A percentile compares a stretch with the other conserved stretches of the same genome.
Evolutionary conservation across 2,113 vertebrate species (phyloP).

Genomic region (Callocephalon fimbriatum): DNA sequence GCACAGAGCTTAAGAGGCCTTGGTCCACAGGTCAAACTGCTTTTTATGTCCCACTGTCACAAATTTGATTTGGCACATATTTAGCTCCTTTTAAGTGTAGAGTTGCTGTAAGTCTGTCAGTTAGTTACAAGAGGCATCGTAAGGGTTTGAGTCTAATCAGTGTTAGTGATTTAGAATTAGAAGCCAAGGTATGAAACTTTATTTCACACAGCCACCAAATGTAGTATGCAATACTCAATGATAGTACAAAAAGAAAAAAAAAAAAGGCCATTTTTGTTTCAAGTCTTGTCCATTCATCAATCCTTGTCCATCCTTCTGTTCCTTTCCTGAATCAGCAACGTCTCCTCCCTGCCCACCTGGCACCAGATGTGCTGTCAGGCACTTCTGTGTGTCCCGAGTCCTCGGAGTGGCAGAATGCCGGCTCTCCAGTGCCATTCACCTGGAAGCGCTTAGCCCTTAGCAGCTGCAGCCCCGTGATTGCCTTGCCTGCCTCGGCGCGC

Average conservation of each 20-base stretch:
- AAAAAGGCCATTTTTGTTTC: constrained; percentile 35
- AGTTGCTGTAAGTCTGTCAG: not conserved
- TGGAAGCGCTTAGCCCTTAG: constrained; percentile 84
- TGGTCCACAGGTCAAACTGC: not conserved
- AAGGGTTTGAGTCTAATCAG: not conserved
- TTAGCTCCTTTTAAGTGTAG: not conserved
- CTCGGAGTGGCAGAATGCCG: constrained; percentile 81
- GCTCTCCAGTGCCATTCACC: constrained; percentile 90
- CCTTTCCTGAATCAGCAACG: constrained; percentile 58
- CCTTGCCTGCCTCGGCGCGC: constrained; percentile 77
- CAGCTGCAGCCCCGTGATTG: constrained; percentile 88
- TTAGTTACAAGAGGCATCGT: not conserved
- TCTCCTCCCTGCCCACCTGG: constrained; percentile 81
- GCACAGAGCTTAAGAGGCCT: not conserved
- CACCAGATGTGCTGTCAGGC: constrained; percentile 83
- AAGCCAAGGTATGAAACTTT: not conserved
- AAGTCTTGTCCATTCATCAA: constrained; percentile 80
- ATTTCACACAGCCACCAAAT: not conserved
- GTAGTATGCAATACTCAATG: not conserved
- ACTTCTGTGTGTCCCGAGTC: constrained; percentile 68
- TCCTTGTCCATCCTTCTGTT: constrained; percentile 79
- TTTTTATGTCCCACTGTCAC: not conserved
- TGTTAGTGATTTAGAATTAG: not conserved
- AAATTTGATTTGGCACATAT: not conserved
- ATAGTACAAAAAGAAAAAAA: not conserved